Evolutionary conservation across 2,797 vertebrate species (phyloP), one percentile per base, ranked within the genome.

Genomic region (Spinus pinus): DNA sequence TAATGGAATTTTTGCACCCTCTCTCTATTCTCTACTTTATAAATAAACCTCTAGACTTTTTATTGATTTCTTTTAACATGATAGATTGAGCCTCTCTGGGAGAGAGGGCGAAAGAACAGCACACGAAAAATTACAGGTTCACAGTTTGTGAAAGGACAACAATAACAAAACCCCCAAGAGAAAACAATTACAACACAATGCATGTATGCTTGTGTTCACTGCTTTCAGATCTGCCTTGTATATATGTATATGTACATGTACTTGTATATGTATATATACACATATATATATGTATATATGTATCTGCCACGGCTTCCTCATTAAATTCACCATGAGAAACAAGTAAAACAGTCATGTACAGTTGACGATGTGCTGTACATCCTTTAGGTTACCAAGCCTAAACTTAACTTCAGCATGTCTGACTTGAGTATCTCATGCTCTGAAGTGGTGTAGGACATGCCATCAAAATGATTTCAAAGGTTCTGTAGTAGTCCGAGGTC

Each of bases 51-150:
- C 93, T 85, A 95, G 80, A 92, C 54, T 95, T 91, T 71, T 69
- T 91, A 96, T 96, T 95, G 95, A 96, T 95, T 94, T 96, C 90
- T 94, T 93, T 94, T 93, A 94, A 81, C 91, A 69, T 91, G 94
- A 95, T 91, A 94, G 85, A 97, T 97, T 74, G 95, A 96, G 67
- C 49, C 73, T 95, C 93, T 81, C 80, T 88, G 67, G 73, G 49
- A 88, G 91, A 93, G 78, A 90, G 73, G 80, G 73, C 66, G 46
- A 70, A 95, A 94, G 87, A 95, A 94, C 73, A 94, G 93, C 49
- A 88, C 73, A 81, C 83, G n/a, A 96, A 96, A 97, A 96, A 96
- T 94, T 88, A 94, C 77, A 90, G 53, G 83, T 94, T 93, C 87
- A 46, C 53, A 64, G 71, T 80, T 80, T 84, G 60, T 77, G 88